These are phyloP conservation scores for Drosophila infuscata DNA, from an alignment of 2,888 invertebrate species.

Conservation along the genomic window DNA sequence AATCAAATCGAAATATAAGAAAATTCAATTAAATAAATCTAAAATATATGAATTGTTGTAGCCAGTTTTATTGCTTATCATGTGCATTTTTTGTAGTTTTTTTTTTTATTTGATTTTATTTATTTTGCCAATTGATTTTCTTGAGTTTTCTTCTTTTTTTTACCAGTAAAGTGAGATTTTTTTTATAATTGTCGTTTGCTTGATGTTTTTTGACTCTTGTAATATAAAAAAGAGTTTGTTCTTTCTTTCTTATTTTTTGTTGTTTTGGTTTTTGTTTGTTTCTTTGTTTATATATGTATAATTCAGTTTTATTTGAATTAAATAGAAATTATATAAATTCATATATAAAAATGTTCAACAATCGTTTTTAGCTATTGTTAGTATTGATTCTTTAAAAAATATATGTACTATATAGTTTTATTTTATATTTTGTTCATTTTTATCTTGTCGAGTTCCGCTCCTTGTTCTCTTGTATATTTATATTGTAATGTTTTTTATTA, in stretches of 20 bases:
- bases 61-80: slow-evolving; percentile 71
- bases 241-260: slow-evolving; percentile 36
- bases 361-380: slow-evolving; percentile 74
- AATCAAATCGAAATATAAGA: slow-evolving; percentile 41
- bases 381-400: slow-evolving; percentile 64
- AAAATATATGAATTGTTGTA: slow-evolving; percentile 44
- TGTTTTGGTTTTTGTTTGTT: slow-evolving; percentile 8
- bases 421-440: slow-evolving; percentile 11
- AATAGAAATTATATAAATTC: slow-evolving; percentile 74
- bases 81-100: slow-evolving; percentile 54
- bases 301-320: slow-evolving; percentile 54
- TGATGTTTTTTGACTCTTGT: slow-evolving; percentile 70
- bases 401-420: slow-evolving; percentile 59
- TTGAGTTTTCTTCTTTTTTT: slow-evolving; percentile 45
- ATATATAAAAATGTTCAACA: slow-evolving; percentile 78
- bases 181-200: slow-evolving; percentile 37
- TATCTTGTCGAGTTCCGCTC: slow-evolving; percentile 27
- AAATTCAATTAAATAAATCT: slow-evolving; percentile 13
- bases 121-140: slow-evolving; percentile 51
- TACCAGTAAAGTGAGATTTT: slow-evolving; percentile 76
- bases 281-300: slow-evolving; percentile 37
- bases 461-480: slow-evolving; percentile 43
- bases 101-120: slow-evolving; percentile 22
- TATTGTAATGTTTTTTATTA: slow-evolving; percentile 24
- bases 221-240: slow-evolving; percentile 72